These are phyloP conservation scores for Sebastes baramenuke DNA, from an alignment of 2,797 vertebrate species.

Conservation along the genomic window DNA sequence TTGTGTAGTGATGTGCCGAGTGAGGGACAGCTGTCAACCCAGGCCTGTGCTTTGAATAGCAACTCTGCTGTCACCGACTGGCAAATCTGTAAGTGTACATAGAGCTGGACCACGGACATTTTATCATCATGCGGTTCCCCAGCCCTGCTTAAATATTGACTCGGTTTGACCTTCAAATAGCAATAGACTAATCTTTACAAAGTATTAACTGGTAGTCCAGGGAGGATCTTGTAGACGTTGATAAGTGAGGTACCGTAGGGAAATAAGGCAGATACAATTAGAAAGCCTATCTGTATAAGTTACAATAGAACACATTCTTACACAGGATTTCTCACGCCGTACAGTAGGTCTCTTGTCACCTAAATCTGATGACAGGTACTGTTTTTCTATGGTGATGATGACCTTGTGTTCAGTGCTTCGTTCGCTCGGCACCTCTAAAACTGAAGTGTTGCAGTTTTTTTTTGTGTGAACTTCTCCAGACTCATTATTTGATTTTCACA, in stretches of 20 bases:
- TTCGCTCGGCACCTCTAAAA: conserved; percentile 17
- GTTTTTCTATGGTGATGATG: conserved; percentile 37
- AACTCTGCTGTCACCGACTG: conserved; percentile 28
- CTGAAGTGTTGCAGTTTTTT: conserved; percentile 26
- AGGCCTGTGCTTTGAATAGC: conserved; percentile 18
- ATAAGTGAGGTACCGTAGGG: conserved; percentile 38
- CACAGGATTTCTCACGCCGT: conserved; percentile 12
- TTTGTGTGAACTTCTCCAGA: not conserved
- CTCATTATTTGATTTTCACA: conserved; percentile 49
- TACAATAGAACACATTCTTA: conserved; percentile 19
- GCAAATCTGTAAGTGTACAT: conserved; percentile 27
- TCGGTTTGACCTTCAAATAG: conserved; percentile 58
- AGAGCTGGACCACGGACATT: not conserved
- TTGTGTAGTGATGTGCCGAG: conserved; percentile 16
- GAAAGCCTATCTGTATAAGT: conserved; percentile 34
- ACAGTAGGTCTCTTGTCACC: conserved; percentile 19
- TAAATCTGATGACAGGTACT: conserved; percentile 46
- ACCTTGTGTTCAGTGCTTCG: conserved; percentile 34
- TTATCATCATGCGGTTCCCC: conserved; percentile 8
- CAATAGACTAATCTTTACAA: conserved; percentile 34
- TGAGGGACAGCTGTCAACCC: conserved; percentile 63
- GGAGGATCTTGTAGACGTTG: conserved; percentile 23
- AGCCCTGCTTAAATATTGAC: conserved; percentile 50
- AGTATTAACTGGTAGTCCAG: conserved; percentile 36
- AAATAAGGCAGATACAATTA: conserved; percentile 32